Evolutionary conservation across 2,888 invertebrate genomes (phyloP), one percentile per base, ranked within the genome.

Genomic region (Keiferia lycopersicella): DNA sequence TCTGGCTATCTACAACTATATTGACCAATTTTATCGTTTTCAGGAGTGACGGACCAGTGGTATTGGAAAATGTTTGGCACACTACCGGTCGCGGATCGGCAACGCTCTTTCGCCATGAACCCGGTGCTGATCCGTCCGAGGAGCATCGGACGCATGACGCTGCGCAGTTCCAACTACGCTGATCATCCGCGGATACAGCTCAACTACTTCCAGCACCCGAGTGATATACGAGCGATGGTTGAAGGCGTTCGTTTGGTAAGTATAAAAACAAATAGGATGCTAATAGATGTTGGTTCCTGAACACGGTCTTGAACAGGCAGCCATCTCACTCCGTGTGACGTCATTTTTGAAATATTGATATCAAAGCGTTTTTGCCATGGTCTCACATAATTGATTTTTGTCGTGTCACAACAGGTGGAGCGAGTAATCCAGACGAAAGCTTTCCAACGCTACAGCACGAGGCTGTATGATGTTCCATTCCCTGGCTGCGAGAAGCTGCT

Each of bases 101-200:
- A 83, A 59, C 93, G 94, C 26, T 93, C 94, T 0, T 95, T 96
- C 79, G 93, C 94, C 4, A 91, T 97, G 64, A 95, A 95, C 64
- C 95, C 96, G 0, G 93, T 96, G 22, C 84, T 96, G 30, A 86
- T 97, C 77, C 92, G 95, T 20, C 96, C 97, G 0, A 94, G 94
- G 64, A 96, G 96, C 72, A 91, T 94, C 18, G 97, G 97, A 0
- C 91, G 95, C 57, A 91, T 97, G 58, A 92, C 89, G 18, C 86
- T 99, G 61, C 93, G 93, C 65, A 95, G 95, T 63, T 84, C 91
- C 0, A 94, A 96, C 87, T 96, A 97, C 0, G 87, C 93, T 26
- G 94, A 95, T 62, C 94, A 95, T 84, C 98, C 98, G 0, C 86
- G 93, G 63, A 94, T 98, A 76, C 93, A 96, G 60, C 94, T 96